phyloP scores from a whole-genome alignment of 2,113 vertebrate genomes.

The Polypterus senegalus region DNA sequence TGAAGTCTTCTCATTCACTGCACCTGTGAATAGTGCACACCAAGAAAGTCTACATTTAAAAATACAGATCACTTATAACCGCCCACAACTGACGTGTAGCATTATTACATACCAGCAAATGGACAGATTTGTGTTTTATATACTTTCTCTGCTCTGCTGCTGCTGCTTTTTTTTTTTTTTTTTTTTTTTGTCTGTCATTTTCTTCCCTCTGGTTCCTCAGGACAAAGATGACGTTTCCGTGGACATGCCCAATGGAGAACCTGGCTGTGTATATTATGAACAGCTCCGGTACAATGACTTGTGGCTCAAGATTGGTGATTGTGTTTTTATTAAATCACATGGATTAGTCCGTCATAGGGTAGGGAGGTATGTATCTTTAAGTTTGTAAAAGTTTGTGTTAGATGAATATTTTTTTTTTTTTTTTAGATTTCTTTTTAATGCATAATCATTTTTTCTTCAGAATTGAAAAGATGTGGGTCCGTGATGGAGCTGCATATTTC shows the following conservation, averaged over 20 bases:
- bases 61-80: too few species aligned
- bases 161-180: neutral
- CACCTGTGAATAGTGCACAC: too few species aligned
- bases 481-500: constrained; percentile 91
- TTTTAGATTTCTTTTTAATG: neutral
- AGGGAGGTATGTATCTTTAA: constrained; percentile 59
- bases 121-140: neutral
- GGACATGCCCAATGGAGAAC: constrained; percentile 86
- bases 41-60: too few species aligned
- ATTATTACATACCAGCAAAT: neutral
- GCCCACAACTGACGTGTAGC: too few species aligned
- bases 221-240: constrained; percentile 87
- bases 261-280: constrained; percentile 90
- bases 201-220: constrained; percentile 39
- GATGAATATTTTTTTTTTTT: neutral
- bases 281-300: constrained; percentile 88
- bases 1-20: too few species aligned
- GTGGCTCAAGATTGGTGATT: constrained; percentile 94
- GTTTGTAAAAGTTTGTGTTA: neutral
- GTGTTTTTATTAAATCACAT: constrained; percentile 87
- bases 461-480: constrained; percentile 94
- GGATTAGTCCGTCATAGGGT: constrained; percentile 85
- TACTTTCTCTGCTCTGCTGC: neutral
- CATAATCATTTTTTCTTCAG: constrained; percentile 22
- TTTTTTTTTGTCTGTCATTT: constrained; percentile 4